Percentiles rank a stretch among this genome's conserved stretches.
Conservation (phyloP, 2,888 invertebrate species). For the Eupsilia transversa region DNA sequence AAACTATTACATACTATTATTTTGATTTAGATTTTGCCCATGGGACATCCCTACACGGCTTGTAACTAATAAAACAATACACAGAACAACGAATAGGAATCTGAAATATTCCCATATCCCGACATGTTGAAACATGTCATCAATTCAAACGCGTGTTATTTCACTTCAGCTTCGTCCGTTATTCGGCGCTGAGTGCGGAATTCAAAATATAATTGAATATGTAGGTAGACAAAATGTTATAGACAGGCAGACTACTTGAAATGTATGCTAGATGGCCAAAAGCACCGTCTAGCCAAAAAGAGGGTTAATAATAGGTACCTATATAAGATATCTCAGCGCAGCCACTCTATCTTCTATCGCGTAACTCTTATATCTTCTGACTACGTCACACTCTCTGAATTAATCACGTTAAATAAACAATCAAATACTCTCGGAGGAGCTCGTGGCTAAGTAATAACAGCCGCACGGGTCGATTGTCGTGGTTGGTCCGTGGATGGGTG, state of each 20-base stretch:
- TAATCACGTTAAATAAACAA: too few species aligned
- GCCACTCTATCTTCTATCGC: too few species aligned
- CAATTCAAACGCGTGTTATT: conserved; percentile 11
- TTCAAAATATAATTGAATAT: conserved; percentile 7
- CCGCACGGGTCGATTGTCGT: too few species aligned
- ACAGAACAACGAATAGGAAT: background rate
- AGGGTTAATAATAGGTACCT: background rate
- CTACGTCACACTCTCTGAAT: too few species aligned
- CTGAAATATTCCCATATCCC: background rate
- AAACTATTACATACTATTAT: too few species aligned
- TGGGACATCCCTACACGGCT: background rate
- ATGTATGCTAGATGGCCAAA: too few species aligned
- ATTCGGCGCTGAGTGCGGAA: background rate
- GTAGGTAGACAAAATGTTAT: background rate
- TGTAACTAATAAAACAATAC: background rate
- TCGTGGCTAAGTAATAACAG: too few species aligned
- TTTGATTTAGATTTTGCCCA: background rate
- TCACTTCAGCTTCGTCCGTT: conserved; percentile 1
- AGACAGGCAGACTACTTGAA: background rate
- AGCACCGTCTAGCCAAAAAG: background rate
- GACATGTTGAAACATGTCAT: conserved; percentile 25
- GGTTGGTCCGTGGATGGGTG: too few species aligned
- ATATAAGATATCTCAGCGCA: too few species aligned
- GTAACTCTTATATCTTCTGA: too few species aligned
- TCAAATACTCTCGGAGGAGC: too few species aligned